Evolutionary conservation across 2,113 vertebrate genomes (phyloP), one percentile per base, ranked within the genome.

Genomic region (Megaleporinus macrocephalus): DNA sequence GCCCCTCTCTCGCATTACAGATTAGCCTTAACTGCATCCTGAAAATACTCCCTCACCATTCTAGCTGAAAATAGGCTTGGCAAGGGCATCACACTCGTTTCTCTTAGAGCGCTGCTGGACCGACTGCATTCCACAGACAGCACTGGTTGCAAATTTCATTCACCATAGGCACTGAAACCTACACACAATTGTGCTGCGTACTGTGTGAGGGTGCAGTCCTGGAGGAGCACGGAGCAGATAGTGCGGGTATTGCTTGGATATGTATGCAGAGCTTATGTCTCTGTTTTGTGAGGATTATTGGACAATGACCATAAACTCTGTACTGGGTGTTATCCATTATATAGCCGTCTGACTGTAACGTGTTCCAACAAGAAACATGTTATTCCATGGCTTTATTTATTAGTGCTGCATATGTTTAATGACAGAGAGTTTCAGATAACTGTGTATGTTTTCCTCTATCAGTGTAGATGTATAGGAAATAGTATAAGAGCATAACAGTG

Each of bases 81-180:
- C 49, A 66, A 5, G 47, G 41, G 33, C 22, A 9, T 30, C 30
- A 18, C 26, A 26, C 49, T 65, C 51, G 36, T 65, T 65, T 83
- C 75, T 73, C 51, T n/a, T 29, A 30, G 41, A 57, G 59, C 51
- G 65, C n/a, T 73, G 49, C 77, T 72, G 82, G 33, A 62, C 53
- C 59, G 53, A 78, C 76, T 57, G 69, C 77, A 79, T 79, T 83
- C 76, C 82, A 73, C 63, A 30, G 62, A 24, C 63, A 26, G 49
- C 26, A 16, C 47, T 4, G 13, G 59, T 7, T 57, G 65, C 49
- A 69, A 41, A 44, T 41, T 79, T 73, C 14, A 27, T 44, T 51
- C 63, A 63, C 47, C 74, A 70, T 62, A 6, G 47, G 6, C n/a
- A 41, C 57, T 82, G 5, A 70, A 53, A 33, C 44, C 53, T 49